These are phyloP conservation scores for Mustelus asterias DNA, from an alignment of 2,113 vertebrate species.

Conservation along the genomic window DNA sequence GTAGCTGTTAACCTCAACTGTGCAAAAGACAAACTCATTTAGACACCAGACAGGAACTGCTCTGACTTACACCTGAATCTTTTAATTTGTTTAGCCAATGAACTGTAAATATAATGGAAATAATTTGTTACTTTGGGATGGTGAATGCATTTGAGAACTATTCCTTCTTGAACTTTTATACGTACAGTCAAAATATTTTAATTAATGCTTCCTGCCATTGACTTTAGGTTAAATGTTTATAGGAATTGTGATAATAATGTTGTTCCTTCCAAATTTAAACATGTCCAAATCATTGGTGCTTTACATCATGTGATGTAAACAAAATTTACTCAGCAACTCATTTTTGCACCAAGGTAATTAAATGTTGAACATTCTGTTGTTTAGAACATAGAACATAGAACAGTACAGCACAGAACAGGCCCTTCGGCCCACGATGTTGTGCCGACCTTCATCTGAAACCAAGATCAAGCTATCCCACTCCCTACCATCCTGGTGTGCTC, in stretches of 20 bases:
- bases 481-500: too few species aligned
- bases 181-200: too few species aligned
- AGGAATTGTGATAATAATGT: not conserved
- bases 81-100: conserved; percentile 1
- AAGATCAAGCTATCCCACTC: too few species aligned
- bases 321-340: not conserved
- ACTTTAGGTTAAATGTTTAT: not conserved
- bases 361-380: not conserved
- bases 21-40: not conserved
- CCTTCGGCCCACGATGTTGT: too few species aligned
- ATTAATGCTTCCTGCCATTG: not conserved
- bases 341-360: not conserved
- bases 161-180: not conserved
- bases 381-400: too few species aligned
- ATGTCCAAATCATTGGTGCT: not conserved
- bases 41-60: not conserved
- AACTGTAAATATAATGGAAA: conserved; percentile 9
- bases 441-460: too few species aligned
- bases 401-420: too few species aligned
- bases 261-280: not conserved
- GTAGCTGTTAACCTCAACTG: not conserved
- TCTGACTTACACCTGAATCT: not conserved
- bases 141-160: conserved; percentile 1
- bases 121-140: not conserved
- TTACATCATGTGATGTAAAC: not conserved